Evolutionary conservation across 1,140 invertebrate species (phyloP), one percentile per base, ranked within the genome.

Genomic region (Lutraria rhynchaena): DNA sequence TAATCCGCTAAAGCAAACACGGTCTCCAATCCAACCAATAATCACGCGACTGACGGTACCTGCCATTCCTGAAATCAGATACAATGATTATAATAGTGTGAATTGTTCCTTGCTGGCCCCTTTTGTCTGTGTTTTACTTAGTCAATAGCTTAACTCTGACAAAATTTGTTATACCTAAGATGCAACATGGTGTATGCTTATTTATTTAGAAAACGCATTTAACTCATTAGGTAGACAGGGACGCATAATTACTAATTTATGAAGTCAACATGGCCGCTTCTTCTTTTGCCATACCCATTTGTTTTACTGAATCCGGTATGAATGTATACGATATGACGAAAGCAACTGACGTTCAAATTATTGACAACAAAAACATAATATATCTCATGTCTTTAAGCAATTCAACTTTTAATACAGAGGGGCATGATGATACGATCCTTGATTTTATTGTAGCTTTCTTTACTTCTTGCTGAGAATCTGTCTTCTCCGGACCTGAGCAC

Each of bases 1-100:
- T 17, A 60, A 15, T 41, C 71, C 24, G 31, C 60, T 74, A 17
- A 74, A 35, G 4, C 2, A 60, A 15, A 7, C 3, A 3, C 17
- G 9, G 22, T 74, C 71, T 1, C 71, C 71, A 2, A 74, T 1
- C 3, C 17, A 46, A 31, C 71, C 71, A 0, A 74, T 17, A 46
- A n/a, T 29, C 0, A 74, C 15, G 13, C 71, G 15, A 17, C 71
- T 57, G 13, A 74, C 24, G 0, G 53, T 74, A 24, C 60, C 60
- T n/a, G 71, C 37, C 46, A 74, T 60, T 1, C 71, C 71, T 74
- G 57, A 1, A 74, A 58, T n/a, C n/a, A n/a, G n/a, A n/a, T n/a
- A n/a, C n/a, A n/a, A n/a, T n/a, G n/a, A n/a, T n/a, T n/a, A n/a
- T n/a, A n/a, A n/a, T n/a, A n/a, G n/a, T n/a, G n/a, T n/a, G n/a